Conservation (phyloP, 2,113 vertebrate species). For the pig (Sus scrofa) region DNA sequence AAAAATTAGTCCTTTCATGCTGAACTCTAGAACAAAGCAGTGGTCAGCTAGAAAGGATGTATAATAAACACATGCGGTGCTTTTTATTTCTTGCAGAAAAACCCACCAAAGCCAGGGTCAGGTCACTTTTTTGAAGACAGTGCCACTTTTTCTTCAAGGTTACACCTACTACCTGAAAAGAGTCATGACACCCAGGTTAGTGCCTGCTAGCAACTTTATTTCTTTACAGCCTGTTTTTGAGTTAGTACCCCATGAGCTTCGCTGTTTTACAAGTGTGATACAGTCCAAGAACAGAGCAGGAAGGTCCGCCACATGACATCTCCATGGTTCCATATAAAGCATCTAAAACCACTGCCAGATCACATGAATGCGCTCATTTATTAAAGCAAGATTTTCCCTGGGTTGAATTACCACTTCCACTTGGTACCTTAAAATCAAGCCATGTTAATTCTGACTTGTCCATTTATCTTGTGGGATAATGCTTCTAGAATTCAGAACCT, state of each 20-base stretch:
- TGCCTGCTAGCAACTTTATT: constrained; percentile 79
- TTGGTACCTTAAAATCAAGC: background rate
- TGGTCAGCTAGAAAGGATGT: constrained; percentile 88
- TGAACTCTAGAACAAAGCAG: constrained; percentile 87
- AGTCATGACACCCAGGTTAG: constrained; percentile 91
- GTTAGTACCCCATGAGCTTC: background rate
- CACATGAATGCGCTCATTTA: background rate
- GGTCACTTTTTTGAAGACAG: constrained; percentile 94
- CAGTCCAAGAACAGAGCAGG: constrained; percentile 10
- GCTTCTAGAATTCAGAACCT: constrained; percentile 48
- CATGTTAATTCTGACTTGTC: constrained; percentile 56
- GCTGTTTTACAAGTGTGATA: background rate
- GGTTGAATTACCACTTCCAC: background rate
- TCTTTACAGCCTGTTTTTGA: constrained; percentile 62
- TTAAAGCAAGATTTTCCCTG: constrained; percentile 42
- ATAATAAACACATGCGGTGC: constrained; percentile 90
- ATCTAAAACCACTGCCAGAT: background rate
- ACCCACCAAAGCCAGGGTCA: constrained; percentile 94
- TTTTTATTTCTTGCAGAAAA: constrained; percentile 90
- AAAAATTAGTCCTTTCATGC: constrained; percentile 87
- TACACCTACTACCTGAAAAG: constrained; percentile 94
- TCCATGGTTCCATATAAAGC: background rate
- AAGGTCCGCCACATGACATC: background rate
- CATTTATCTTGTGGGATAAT: background rate
- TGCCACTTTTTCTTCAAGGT: constrained; percentile 94